A percentile compares a stretch with the other conserved stretches of the same genome.
phyloP scores from a whole-genome alignment of 2,888 invertebrate species.

The Lypha dubia region DNA sequence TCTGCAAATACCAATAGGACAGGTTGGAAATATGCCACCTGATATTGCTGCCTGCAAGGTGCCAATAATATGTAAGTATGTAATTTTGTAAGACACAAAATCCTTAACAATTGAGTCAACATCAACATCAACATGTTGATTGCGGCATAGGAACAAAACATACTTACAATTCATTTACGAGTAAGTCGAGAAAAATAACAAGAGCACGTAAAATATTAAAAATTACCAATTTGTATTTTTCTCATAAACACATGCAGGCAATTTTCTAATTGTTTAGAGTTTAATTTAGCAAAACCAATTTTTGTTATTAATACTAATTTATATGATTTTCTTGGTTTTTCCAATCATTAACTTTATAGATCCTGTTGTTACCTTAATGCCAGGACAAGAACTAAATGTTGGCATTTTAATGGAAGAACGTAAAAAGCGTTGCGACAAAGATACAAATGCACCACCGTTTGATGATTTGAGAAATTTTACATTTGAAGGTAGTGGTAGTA shows the following conservation, averaged over 20 bases:
- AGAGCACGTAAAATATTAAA: constrained; percentile 71
- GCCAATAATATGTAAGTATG: constrained; percentile 83
- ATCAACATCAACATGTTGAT: constrained; percentile 2
- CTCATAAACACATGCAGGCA: constrained; percentile 29
- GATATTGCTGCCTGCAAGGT: constrained; percentile 92
- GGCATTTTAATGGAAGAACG: constrained; percentile 98
- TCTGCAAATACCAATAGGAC: constrained; percentile 96
- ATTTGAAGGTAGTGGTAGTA: constrained; percentile 98
- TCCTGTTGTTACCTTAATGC: constrained; percentile 86
- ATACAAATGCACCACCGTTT: constrained; percentile 98
- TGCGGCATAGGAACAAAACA: constrained; percentile 3
- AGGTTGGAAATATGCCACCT: constrained; percentile 90
- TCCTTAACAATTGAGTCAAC: not conserved
- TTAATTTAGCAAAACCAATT: not conserved
- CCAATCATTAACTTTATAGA: constrained; percentile 84
- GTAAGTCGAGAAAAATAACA: constrained; percentile 4
- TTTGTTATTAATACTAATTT: constrained; percentile 15
- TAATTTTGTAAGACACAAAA: constrained; percentile 62
- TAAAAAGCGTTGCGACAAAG: constrained; percentile 96
- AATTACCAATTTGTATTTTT: constrained; percentile 28
- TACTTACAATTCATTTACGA: not conserved
- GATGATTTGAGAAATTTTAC: constrained; percentile 99
- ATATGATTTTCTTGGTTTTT: constrained; percentile 9
- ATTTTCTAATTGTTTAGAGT: not conserved
- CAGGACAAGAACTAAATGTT: constrained; percentile 91